Evolutionary conservation across 1,140 invertebrate genomes (phyloP).

Genomic region (Nasonia longicornis): DNA sequence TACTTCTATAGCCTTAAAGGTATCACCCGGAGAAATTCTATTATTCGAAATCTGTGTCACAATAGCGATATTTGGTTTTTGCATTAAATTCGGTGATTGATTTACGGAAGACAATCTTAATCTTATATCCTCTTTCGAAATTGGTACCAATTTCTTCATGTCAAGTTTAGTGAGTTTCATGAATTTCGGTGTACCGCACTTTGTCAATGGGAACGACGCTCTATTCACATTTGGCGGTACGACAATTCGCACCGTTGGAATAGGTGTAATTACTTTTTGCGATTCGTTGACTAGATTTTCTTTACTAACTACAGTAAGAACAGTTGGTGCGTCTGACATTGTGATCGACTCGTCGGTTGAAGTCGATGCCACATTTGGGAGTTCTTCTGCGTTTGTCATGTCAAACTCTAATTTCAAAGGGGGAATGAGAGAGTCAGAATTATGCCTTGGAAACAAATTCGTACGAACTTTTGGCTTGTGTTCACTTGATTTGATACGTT

Average conservation of each 20-base stretch:
- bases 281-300: constrained; percentile 49
- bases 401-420: constrained; percentile 15
- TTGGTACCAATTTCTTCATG: constrained; percentile 53
- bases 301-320: constrained; percentile 49
- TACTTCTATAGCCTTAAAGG: constrained; percentile 53
- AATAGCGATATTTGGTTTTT: constrained; percentile 49
- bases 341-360: background rate
- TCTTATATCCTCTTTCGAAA: constrained; percentile 49
- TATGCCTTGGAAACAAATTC: constrained; percentile 52
- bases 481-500: constrained; percentile 52
- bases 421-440: constrained; percentile 51
- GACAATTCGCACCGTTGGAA: constrained; percentile 37
- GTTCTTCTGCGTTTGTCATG: background rate
- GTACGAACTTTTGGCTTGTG: constrained; percentile 54
- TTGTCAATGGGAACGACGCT: constrained; percentile 32
- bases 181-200: constrained; percentile 45
- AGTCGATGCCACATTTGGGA: background rate
- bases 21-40: constrained; percentile 52
- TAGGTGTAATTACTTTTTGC: constrained; percentile 6
- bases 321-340: constrained; percentile 4
- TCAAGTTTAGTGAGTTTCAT: constrained; percentile 52
- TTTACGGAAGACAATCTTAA: constrained; percentile 44
- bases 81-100: constrained; percentile 6
- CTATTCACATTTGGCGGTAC: constrained; percentile 36
- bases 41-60: constrained; percentile 47